Conservation (phyloP, 2,888 invertebrate genomes). For the Drosophila helvetica region DNA sequence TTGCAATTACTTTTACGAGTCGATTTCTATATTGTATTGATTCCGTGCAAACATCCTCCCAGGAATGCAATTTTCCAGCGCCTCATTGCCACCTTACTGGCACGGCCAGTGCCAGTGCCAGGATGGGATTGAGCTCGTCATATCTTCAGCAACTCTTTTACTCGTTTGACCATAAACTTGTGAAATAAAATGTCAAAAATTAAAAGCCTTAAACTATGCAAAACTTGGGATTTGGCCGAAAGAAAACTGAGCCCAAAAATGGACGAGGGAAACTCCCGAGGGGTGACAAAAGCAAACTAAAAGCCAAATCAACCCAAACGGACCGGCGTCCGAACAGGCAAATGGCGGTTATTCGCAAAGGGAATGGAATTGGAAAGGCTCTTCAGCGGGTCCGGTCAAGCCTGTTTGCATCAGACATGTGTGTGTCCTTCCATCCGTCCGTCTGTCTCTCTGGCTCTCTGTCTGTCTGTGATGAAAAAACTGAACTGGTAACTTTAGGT, state of each 20-base stretch:
- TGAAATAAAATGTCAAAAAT: conserved; percentile 65
- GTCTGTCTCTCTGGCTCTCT: conserved; percentile 2
- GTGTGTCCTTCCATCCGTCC: conserved; percentile 41
- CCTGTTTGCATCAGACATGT: conserved; percentile 49
- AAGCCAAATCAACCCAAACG: conserved; percentile 54
- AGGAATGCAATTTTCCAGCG: conserved; percentile 42
- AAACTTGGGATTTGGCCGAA: conserved; percentile 21
- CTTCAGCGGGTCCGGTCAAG: conserved; percentile 10
- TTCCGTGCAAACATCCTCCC: conserved; percentile 48
- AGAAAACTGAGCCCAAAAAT: conserved; percentile 46
- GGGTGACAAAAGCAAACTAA: conserved; percentile 50
- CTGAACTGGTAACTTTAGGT: conserved; percentile 71
- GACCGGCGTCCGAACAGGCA: conserved; percentile 70
- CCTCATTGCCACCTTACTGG: not conserved
- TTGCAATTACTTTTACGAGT: conserved; percentile 45
- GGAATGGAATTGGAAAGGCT: conserved; percentile 42
- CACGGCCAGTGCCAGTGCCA: not conserved
- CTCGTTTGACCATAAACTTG: conserved; percentile 48
- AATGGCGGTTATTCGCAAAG: conserved; percentile 60
- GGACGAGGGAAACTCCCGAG: conserved; percentile 53
- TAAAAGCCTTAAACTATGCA: conserved; percentile 69
- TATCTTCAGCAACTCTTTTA: conserved; percentile 28
- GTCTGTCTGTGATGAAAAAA: conserved; percentile 43
- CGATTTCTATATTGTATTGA: conserved; percentile 54
- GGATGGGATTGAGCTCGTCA: conserved; percentile 16